Conservation (phyloP, 2,888 invertebrate species). For the Deroplatys truncata region DNA sequence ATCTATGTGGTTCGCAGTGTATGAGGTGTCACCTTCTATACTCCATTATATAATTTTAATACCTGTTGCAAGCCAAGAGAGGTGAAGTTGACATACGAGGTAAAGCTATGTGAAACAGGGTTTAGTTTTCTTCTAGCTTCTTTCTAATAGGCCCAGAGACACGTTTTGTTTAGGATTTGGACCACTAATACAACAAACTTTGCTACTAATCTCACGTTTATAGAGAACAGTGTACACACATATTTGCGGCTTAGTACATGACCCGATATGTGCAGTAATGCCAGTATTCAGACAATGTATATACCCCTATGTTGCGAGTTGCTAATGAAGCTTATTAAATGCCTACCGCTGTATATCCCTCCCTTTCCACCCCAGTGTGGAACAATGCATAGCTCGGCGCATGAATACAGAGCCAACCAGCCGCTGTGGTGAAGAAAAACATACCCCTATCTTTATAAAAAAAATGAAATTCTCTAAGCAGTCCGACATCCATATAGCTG, state of each 20-base stretch:
- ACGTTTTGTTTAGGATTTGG: no score
- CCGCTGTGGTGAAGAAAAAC: neutral
- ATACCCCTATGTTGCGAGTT: neutral
- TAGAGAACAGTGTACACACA: no score
- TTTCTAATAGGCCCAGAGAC: no score
- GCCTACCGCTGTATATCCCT: neutral
- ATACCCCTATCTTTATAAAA: neutral
- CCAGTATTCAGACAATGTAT: neutral
- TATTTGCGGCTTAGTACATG: neutral
- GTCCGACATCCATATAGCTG: neutral
- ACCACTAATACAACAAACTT: no score
- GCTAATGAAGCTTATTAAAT: neutral
- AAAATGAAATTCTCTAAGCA: neutral
- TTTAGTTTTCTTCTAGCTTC: no score
- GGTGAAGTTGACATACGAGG: no score
- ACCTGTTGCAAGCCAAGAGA: no score
- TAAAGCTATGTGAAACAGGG: no score
- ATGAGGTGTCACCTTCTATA: no score
- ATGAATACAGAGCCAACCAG: neutral
- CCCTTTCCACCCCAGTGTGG: neutral
- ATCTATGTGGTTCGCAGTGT: no score
- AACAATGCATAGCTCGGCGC: neutral
- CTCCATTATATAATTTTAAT: no score
- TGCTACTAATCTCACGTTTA: no score
- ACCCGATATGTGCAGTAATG: neutral